Evolutionary conservation across 92 coral and sea anemone genomes (phyloP), one percentile per base, ranked within the genome.

Genomic region (Plumapathes pennacea): DNA sequence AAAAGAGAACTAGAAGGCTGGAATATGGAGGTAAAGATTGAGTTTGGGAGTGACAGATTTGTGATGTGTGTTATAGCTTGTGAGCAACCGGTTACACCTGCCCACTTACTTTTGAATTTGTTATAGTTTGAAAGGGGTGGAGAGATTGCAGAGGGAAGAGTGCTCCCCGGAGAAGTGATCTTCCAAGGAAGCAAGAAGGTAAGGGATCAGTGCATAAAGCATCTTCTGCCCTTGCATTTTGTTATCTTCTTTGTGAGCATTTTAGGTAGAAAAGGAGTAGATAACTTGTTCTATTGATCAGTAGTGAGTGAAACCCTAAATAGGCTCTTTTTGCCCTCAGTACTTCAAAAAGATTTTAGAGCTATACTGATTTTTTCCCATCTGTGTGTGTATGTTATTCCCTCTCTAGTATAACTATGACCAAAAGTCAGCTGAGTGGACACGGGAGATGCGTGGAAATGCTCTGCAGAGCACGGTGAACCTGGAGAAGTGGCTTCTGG

Each of bases 391-490:
- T 57, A 44, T 69, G 2, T 53, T 17, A 12, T 46, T 24, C 32
- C 9, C 28, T 18, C 7, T 63, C 22, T 41, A 92, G 98, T 80
- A 43, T 10, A 28, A 32, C 10, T 88, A 84, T 69, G 85, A 92
- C 40, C 85, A 86, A 4, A 83, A 67, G 43, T 32, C 66, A 9
- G 98, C 98, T 12, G 98, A 92, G 5, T 92, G 98, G 98, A 81
- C 92, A 7, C 57, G 81, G 11, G 96, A 92, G 48, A 92, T 80
- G 71, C 66, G 98, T 26, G 98, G 98, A 0, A 71, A 51, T 25
- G 47, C 64, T 4, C 89, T 92, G 0, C 85, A 78, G 17, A 73
- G 85, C 22, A 80, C 98, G 10, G 94, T 92, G 0, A 69, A 82
- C 58, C 41, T 88, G 25, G 24, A 53, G 6, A 54, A 36, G 23